Evolutionary conservation across 2,797 vertebrate species (phyloP).

Genomic region (Galago senegalensis): DNA sequence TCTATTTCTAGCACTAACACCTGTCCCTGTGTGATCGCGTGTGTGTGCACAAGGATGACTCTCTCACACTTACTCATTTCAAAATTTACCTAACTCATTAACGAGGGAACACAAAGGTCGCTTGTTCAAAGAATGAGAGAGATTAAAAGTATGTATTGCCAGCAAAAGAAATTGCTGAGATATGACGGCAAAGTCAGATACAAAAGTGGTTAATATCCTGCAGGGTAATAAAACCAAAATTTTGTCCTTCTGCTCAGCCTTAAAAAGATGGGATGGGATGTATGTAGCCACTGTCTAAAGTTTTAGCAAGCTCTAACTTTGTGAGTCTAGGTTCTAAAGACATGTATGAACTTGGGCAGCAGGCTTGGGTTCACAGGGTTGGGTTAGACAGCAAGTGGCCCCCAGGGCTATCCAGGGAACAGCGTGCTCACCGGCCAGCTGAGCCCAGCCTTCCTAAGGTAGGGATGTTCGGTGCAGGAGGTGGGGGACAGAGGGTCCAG

Average conservation of each 20-base stretch:
- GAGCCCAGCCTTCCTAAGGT: neutral
- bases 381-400: neutral
- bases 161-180: neutral
- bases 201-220: neutral
- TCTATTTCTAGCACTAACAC: neutral
- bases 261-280: neutral
- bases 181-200: neutral
- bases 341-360: neutral
- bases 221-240: neutral
- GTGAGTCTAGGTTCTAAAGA: neutral
- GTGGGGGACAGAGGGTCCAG: fast-evolving
- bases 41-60: neutral
- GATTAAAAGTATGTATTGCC: neutral
- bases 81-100: neutral
- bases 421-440: neutral
- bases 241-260: neutral
- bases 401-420: fast-evolving
- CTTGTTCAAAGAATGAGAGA: neutral
- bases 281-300: too few relatives aligned
- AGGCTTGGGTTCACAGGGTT: too few relatives aligned
- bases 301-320: neutral
- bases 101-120: neutral
- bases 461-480: neutral
- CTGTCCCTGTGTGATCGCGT: neutral
- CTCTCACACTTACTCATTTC: neutral